Percentiles rank a stretch among this genome's conserved stretches.
Conservation (phyloP, 2,888 invertebrate genomes). For the Pammene aurita region DNA sequence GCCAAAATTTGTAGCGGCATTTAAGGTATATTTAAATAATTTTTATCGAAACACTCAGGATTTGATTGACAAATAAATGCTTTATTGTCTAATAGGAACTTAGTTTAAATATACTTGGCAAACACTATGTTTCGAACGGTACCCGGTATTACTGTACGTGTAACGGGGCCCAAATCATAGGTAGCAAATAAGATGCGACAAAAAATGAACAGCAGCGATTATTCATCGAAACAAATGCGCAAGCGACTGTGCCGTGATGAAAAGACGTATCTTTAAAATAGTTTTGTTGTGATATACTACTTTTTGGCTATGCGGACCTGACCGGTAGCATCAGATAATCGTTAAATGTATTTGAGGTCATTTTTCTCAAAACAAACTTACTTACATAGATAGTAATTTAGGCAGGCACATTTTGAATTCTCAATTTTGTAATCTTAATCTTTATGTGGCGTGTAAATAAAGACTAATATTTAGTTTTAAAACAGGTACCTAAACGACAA, state of each 20-base stretch:
- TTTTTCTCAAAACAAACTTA: not conserved
- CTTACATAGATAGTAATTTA: too few species aligned
- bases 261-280: not conserved
- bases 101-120: not conserved
- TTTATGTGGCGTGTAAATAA: too few species aligned
- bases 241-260: not conserved
- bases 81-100: not conserved
- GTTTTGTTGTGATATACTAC: not conserved
- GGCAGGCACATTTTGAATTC: too few species aligned
- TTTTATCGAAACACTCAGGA: not conserved
- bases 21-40: too few species aligned
- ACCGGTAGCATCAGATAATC: not conserved
- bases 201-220: slow-evolving; percentile 41
- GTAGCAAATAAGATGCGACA: slow-evolving; percentile 41
- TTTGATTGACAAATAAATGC: not conserved
- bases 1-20: too few species aligned
- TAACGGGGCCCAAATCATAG: slow-evolving; percentile 43
- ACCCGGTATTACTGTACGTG: slow-evolving; percentile 41
- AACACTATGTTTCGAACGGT: slow-evolving; percentile 37
- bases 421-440: too few species aligned
- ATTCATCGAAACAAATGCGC: slow-evolving; percentile 41
- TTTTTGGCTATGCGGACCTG: not conserved
- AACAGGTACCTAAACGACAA: too few species aligned
- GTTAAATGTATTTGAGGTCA: not conserved
- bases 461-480: too few species aligned